Percentiles rank a stretch among this genome's conserved stretches.
Evolutionary conservation across 2,797 vertebrate species (phyloP).

Genomic region (Sebastes melanostomus): DNA sequence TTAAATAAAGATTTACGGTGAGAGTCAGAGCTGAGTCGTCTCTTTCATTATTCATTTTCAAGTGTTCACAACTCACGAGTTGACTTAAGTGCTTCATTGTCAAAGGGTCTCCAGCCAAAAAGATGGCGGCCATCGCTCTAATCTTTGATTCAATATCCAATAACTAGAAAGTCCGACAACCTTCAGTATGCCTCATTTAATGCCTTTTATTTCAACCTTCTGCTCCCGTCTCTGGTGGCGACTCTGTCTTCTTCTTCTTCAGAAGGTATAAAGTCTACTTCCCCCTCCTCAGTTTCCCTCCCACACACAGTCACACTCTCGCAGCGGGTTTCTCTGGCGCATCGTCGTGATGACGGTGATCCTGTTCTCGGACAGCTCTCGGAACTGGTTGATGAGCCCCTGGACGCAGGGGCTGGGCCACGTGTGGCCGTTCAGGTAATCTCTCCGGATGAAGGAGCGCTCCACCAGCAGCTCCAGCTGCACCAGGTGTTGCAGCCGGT

Average conservation of each 20-base stretch:
- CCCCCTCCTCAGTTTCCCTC: slow-evolving; percentile 51
- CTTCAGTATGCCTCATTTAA: not conserved
- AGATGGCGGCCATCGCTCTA: not conserved
- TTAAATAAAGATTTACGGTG: not conserved
- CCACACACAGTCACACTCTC: slow-evolving; percentile 70
- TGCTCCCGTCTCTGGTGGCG: not conserved
- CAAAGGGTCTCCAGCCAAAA: not conserved
- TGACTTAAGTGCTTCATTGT: not conserved
- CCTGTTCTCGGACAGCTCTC: slow-evolving; percentile 59
- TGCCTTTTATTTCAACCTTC: not conserved
- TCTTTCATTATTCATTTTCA: not conserved
- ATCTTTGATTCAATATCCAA: not conserved
- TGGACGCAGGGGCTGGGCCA: slow-evolving; percentile 70
- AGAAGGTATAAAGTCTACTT: not conserved
- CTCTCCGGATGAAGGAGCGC: no score
- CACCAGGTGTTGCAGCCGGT: slow-evolving; percentile 63
- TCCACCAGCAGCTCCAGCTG: slow-evolving; percentile 72
- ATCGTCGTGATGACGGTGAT: slow-evolving; percentile 59
- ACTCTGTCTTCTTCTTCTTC: not conserved
- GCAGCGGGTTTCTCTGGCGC: slow-evolving; percentile 57
- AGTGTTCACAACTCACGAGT: not conserved
- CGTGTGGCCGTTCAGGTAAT: no score
- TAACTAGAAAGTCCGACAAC: not conserved
- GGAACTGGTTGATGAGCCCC: slow-evolving; percentile 63
- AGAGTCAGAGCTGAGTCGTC: not conserved